A percentile compares a stretch with the other conserved stretches of the same genome.
phyloP scores from a whole-genome alignment of 2,888 invertebrate species.

The Stenoptilia bipunctidactyla region DNA sequence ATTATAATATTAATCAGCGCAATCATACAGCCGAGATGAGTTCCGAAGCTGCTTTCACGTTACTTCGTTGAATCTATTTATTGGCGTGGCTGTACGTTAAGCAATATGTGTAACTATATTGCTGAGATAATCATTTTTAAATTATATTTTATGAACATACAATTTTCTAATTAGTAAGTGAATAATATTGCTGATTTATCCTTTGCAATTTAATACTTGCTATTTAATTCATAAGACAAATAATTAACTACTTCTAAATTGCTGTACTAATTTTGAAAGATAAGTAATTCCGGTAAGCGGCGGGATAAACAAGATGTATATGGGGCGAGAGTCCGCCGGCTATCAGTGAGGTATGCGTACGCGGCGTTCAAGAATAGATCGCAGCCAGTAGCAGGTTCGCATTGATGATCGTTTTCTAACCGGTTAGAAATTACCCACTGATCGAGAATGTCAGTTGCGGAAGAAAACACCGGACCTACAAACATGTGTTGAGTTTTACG shows the following conservation, averaged over 20 bases:
- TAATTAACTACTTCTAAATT: too few relatives aligned
- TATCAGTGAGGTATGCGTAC: constrained; percentile 1
- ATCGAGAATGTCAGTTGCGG: constrained; percentile 64
- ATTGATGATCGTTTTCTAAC: constrained; percentile 55
- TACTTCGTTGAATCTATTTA: constrained; percentile 14
- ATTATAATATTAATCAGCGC: constrained; percentile 70
- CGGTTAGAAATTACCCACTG: constrained; percentile 70
- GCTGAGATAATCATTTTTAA: too few relatives aligned
- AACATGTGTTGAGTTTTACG: constrained; percentile 27
- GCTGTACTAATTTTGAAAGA: too few relatives aligned
- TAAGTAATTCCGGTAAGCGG: too few relatives aligned
- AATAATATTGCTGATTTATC: too few relatives aligned
- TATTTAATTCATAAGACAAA: too few relatives aligned
- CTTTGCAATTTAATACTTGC: too few relatives aligned
- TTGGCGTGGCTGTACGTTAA: too few relatives aligned
- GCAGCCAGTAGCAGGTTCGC: constrained; percentile 19
- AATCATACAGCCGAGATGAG: constrained; percentile 53
- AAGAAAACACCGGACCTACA: constrained; percentile 61
- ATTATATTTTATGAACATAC: too few relatives aligned
- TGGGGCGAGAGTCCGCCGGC: constrained; percentile 43
- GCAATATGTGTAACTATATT: too few relatives aligned
- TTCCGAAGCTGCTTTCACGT: constrained; percentile 52
- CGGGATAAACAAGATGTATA: constrained; percentile 26
- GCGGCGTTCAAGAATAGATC: constrained; percentile 32
- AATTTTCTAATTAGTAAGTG: too few relatives aligned